Base-by-base conservation (phyloP, 1,140 invertebrate genomes). In the Venustaconcha ellipsiformis region DNA sequence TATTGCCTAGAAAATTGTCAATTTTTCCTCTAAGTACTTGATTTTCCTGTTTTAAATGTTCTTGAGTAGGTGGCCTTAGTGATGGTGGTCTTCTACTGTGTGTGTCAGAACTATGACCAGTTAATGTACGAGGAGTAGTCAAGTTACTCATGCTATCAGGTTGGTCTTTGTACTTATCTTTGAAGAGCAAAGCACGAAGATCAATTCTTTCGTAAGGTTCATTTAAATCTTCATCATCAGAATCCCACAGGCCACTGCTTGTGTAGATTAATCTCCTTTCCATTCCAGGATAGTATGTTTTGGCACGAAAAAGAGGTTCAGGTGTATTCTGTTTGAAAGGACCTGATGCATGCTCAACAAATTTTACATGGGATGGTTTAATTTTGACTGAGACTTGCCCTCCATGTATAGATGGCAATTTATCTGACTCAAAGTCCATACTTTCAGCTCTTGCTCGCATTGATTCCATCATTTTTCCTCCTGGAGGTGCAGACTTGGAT, bases 101-200 rank as follows among this genome's bases (percentile, higher is more conserved):
- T 57, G 67, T 55, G 8, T 77, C 75, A 17, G 67, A 67, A 76
- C 81, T 80, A 67, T 80, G 68, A 58, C 76, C 67, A 63, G 78
- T 80, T 58, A 72, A 48, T 20, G 76, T 81, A 57, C 78, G 59
- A 13, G 77, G 77, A 17, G 76, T 78, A 30, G 63, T 76, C 14
- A n/a, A 72, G 15, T 68, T 72, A 57, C 67, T 72, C 60, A 57
- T 68, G 60, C 37, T 48, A 48, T 48, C 37, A 48, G 37, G 37
- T 48, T 48, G 37, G 37, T 48, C 37, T 67, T 67, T 14, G 13
- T 57, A 76, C 58, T 82, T 78, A 58, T 82, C 59, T 37, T 81
- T 78, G 79, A 85, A 86, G 18, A 86, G 70, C 62, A 86, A 64
- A 20, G 82, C 80, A 67, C 83, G 76, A 30, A 86, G 64, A 66